Percentiles rank a stretch among this genome's conserved stretches.
Evolutionary conservation across 2,888 invertebrate genomes (phyloP).

Genomic region (Lasius platythorax): DNA sequence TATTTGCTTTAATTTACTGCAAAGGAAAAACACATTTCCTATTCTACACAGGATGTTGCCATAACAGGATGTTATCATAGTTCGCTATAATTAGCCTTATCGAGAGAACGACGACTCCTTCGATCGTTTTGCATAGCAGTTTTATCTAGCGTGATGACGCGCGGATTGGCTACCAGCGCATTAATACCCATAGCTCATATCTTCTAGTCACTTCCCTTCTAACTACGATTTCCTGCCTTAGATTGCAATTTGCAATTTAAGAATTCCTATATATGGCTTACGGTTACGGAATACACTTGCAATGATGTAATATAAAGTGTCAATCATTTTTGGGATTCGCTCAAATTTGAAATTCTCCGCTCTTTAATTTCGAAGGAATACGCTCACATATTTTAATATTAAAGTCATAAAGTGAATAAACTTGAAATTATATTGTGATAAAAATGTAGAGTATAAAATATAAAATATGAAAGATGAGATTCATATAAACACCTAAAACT

Average conservation of each 20-base stretch:
- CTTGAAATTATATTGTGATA: background rate
- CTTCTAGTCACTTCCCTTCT: constrained; percentile 23
- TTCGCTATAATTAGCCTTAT: constrained; percentile 32
- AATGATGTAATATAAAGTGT: background rate
- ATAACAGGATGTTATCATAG: constrained; percentile 34
- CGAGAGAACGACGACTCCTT: constrained; percentile 10
- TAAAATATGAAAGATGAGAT: background rate
- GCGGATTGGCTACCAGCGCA: constrained; percentile 36
- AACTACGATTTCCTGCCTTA: constrained; percentile 28
- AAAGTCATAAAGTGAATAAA: background rate
- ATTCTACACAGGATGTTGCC: background rate
- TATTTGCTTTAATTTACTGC: background rate
- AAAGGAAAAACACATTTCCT: background rate
- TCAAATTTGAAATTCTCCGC: background rate
- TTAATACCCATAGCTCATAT: constrained; percentile 18
- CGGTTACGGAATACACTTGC: background rate
- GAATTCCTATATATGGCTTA: constrained; percentile 12
- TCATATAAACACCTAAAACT: background rate
- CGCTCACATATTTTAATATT: background rate
- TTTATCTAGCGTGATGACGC: constrained; percentile 35
- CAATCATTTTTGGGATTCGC: background rate
- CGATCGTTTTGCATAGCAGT: constrained; percentile 20
- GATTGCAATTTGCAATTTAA: constrained; percentile 37
- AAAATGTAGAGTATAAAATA: background rate
- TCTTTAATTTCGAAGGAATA: background rate